Evolutionary conservation across 1,140 invertebrate genomes (phyloP).

Genomic region (Schlechtendalia chinensis): DNA sequence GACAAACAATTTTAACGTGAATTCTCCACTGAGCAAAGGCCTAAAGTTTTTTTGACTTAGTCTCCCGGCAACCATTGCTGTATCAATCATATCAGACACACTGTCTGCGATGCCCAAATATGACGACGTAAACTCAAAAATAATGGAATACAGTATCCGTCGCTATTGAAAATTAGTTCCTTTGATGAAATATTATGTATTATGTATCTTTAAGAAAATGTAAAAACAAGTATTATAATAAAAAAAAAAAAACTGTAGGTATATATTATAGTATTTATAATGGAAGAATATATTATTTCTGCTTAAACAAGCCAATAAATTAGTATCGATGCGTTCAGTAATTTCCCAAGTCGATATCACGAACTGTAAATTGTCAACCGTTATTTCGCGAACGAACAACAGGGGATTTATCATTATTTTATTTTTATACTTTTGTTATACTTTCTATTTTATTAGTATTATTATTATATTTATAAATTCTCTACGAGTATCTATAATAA

Average conservation of each 20-base stretch:
- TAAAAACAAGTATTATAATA: neutral
- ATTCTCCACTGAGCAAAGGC: neutral
- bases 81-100: neutral
- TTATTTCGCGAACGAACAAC: constrained; percentile 11
- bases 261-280: constrained; percentile 16
- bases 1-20: neutral
- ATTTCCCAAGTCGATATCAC: constrained; percentile 28
- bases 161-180: constrained; percentile 44
- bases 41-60: no score
- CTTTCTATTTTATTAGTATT: constrained; percentile 16
- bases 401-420: constrained; percentile 28
- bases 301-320: constrained; percentile 7
- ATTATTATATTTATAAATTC: neutral
- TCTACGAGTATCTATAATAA: neutral
- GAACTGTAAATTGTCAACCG: constrained; percentile 27
- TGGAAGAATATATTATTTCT: neutral
- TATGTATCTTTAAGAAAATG: constrained; percentile 15
- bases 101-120: constrained; percentile 24
- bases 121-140: neutral
- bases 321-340: neutral
- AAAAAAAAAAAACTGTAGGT: constrained; percentile 18
- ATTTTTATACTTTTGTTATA: constrained; percentile 19
- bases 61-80: neutral
- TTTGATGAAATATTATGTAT: constrained; percentile 18
- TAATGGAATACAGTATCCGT: neutral